Evolutionary conservation across 2,888 invertebrate genomes (phyloP).

Genomic region (Cephus pygmeus): DNA sequence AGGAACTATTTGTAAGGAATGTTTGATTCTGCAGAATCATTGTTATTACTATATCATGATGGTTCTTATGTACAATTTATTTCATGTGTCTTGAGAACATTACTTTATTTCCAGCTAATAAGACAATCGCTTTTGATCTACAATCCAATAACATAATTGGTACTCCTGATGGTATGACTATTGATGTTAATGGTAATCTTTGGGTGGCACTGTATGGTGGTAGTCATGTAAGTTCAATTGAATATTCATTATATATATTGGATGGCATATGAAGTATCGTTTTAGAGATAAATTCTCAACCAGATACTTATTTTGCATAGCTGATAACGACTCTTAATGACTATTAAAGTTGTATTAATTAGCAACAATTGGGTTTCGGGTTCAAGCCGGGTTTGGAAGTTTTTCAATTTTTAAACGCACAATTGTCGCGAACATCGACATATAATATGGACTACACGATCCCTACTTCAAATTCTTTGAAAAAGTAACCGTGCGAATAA

Average conservation of each 20-base stretch:
- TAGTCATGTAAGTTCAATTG: constrained; percentile 70
- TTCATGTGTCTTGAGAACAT: constrained; percentile 5
- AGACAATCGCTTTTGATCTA: constrained; percentile 71
- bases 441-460: too few relatives aligned
- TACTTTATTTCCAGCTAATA: constrained; percentile 67
- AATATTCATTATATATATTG: background rate
- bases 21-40: background rate
- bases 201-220: constrained; percentile 80
- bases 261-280: background rate
- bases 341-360: background rate
- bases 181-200: constrained; percentile 80
- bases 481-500: too few relatives aligned
- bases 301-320: background rate
- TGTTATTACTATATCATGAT: background rate
- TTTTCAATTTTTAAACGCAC: too few relatives aligned
- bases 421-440: too few relatives aligned
- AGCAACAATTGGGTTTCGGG: background rate
- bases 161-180: constrained; percentile 82
- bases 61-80: constrained; percentile 7
- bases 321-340: background rate
- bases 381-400: too few relatives aligned
- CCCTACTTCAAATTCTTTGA: too few relatives aligned
- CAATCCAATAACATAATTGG: constrained; percentile 70
- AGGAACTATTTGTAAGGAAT: constrained; percentile 71
- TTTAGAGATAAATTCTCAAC: background rate